Evolutionary conservation across 2,113 vertebrate species (phyloP).

Genomic region (Bos javanicus): DNA sequence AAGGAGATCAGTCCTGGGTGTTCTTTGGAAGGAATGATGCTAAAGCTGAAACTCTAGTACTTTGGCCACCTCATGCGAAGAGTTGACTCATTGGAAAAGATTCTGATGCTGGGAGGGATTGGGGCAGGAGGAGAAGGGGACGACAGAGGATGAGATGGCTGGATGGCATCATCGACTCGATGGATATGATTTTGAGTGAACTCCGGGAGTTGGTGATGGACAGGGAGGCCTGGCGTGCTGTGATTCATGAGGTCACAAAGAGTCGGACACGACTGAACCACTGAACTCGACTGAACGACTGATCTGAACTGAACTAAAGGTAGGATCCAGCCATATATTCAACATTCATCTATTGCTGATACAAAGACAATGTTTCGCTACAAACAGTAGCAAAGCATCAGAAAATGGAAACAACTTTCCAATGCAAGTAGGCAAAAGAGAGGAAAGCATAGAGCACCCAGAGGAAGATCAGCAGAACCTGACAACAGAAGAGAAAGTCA

Average conservation of each 20-base stretch:
- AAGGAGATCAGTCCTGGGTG: too few species aligned
- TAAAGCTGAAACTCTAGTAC: too few species aligned
- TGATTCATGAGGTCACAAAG: fast-evolving
- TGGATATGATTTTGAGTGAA: too few species aligned
- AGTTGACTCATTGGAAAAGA: too few species aligned
- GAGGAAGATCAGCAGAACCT: background rate
- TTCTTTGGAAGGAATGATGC: too few species aligned
- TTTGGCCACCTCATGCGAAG: too few species aligned
- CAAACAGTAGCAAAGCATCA: background rate
- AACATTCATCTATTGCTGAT: background rate
- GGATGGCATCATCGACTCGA: too few species aligned
- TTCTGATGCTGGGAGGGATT: too few species aligned
- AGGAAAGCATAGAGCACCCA: background rate
- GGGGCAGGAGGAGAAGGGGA: too few species aligned
- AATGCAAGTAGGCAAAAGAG: background rate
- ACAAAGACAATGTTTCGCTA: background rate
- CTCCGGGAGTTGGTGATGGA: fast-evolving
- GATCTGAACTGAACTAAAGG: background rate
- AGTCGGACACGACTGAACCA: fast-evolving
- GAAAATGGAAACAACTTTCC: background rate
- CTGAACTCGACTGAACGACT: too few species aligned
- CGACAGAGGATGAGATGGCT: too few species aligned
- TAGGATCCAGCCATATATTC: background rate
- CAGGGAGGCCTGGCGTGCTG: too few species aligned
- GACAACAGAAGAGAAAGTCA: background rate